Evolutionary conservation across 1,140 invertebrate genomes (phyloP).

Genomic region (Conopomorpha cramerella): DNA sequence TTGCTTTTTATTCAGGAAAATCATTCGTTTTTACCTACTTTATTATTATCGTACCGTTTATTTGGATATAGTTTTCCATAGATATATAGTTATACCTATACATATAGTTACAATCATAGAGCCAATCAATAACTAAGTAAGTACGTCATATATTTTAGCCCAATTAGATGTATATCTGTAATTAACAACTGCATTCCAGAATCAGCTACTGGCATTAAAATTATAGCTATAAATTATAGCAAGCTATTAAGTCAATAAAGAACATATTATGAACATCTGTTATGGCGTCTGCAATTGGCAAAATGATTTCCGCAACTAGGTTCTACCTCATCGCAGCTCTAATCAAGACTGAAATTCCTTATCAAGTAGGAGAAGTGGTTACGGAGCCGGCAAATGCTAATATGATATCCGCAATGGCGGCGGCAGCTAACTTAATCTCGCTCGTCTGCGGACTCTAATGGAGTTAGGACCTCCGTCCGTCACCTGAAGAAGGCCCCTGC

Average conservation of each 20-base stretch:
- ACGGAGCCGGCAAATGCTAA: conserved; percentile 41
- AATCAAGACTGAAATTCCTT: too few species aligned
- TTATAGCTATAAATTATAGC: too few species aligned
- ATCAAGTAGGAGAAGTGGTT: conserved; percentile 16
- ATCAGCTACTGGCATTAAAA: too few species aligned
- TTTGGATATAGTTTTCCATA: not conserved
- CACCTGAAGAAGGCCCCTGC: conserved; percentile 2
- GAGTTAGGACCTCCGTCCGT: conserved; percentile 26
- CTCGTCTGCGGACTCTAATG: conserved; percentile 43
- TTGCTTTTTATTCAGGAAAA: too few species aligned
- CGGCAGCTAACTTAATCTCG: conserved; percentile 43
- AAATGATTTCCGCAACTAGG: not conserved
- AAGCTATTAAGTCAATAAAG: too few species aligned
- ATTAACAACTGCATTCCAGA: too few species aligned
- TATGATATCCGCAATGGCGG: conserved; percentile 49
- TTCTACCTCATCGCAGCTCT: not conserved
- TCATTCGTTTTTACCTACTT: too few species aligned
- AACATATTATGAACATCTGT: not conserved
- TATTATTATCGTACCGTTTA: not conserved
- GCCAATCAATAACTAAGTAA: too few species aligned
- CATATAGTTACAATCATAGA: not conserved
- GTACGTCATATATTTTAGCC: not conserved
- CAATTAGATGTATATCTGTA: not conserved
- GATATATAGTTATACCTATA: not conserved
- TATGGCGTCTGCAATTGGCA: not conserved